phyloP scores from a whole-genome alignment of 2,113 vertebrate genomes.

The Oreamnos americanus region DNA sequence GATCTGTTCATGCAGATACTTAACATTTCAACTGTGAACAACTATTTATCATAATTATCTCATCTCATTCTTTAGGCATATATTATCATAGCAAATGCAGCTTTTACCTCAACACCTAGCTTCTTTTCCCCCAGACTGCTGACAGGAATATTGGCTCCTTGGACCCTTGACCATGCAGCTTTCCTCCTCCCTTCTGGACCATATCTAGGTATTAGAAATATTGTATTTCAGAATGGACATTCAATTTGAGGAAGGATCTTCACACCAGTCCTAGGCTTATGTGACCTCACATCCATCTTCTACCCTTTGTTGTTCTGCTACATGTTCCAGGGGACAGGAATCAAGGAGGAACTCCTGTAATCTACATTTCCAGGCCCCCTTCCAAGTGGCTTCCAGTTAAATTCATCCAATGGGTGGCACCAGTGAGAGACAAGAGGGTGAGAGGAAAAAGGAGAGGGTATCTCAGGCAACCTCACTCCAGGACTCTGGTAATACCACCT shows the following conservation, averaged over 20 bases:
- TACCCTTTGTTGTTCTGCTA: background rate
- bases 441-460: background rate
- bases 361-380: background rate
- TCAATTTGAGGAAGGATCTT: background rate
- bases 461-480: background rate
- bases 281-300: background rate
- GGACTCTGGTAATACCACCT: background rate
- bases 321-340: background rate
- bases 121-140: background rate
- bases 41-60: background rate
- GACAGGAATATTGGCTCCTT: background rate
- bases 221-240: background rate
- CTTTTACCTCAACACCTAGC: background rate
- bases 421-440: background rate
- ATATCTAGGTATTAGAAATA: background rate
- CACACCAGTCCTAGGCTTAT: background rate
- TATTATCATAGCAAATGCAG: background rate
- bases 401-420: background rate
- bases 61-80: background rate
- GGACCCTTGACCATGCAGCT: background rate
- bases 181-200: background rate
- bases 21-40: slow-evolving; percentile 20
- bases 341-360: background rate
- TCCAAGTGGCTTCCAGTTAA: background rate
- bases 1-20: background rate